Evolutionary conservation across 2,888 invertebrate species (phyloP).

Genomic region (Lissocephala sabroskyi): DNA sequence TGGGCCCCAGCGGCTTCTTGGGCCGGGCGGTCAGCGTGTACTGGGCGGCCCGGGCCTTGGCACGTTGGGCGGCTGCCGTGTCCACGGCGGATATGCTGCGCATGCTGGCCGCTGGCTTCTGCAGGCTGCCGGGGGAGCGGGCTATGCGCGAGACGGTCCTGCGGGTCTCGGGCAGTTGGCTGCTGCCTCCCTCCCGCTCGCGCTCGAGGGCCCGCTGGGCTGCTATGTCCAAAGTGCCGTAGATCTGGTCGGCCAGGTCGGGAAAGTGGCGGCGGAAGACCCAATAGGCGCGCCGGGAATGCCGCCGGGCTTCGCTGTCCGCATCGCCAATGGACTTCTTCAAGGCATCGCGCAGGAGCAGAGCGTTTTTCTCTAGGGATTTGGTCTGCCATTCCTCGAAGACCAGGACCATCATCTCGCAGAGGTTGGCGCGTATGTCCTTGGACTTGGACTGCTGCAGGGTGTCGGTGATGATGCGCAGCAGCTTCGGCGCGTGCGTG

Average conservation of each 20-base stretch:
- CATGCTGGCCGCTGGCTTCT: conserved; percentile 73
- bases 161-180: conserved; percentile 41
- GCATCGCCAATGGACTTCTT: conserved; percentile 93
- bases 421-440: conserved; percentile 85
- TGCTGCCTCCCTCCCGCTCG: conserved; percentile 69
- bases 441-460: conserved; percentile 89
- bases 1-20: conserved; percentile 72
- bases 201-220: conserved; percentile 77
- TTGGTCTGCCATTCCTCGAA: conserved; percentile 91
- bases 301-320: conserved; percentile 89
- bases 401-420: conserved; percentile 87
- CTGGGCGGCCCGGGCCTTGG: conserved; percentile 85
- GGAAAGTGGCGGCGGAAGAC: conserved; percentile 92
- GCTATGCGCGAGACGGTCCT: conserved; percentile 55
- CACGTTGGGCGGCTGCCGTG: conserved; percentile 91
- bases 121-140: conserved; percentile 54
- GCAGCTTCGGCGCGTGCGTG: conserved; percentile 84
- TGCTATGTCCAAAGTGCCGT: conserved; percentile 86
- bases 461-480: conserved; percentile 84
- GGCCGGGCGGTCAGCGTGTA: conserved; percentile 86
- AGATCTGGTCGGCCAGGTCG: conserved; percentile 87
- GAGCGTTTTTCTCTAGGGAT: conserved; percentile 86
- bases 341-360: conserved; percentile 85
- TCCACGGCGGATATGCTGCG: conserved; percentile 96
- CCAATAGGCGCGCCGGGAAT: conserved; percentile 85